Evolutionary conservation across 2,888 invertebrate species (phyloP), one percentile per base, ranked within the genome.

Genomic region (Dendrolimus houi): DNA sequence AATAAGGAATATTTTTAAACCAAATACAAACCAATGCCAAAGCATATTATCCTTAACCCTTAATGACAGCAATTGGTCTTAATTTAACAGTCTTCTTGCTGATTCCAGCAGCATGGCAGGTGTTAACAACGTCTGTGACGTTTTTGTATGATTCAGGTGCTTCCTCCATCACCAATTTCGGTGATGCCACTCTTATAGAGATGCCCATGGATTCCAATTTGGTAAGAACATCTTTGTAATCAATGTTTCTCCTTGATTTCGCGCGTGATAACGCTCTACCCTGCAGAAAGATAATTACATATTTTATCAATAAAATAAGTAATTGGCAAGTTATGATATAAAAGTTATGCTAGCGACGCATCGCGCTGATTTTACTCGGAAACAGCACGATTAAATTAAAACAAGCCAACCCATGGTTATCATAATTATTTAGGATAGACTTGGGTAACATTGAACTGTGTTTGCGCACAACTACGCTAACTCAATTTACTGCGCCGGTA

Each of bases 141-240:
- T 99, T 98, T 88, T 99, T 99, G 85, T 99, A 99, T 0, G 99
- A 99, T 77, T 99, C 98, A 0, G 99, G 99, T 7, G 99, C 98
- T 91, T 99, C 99, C 89, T 99, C 99, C 99, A 99, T 99, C 1
- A 99, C 99, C 60, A 99, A 89, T 86, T 99, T 99, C 0, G 99
- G 99, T 10, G 99, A 99, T 9, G 99, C 99, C 0, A 99, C 98
- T 75, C 99, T 92, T 65, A 99, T 99, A 2, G 98, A 96, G 70
- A 98, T 98, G 41, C 98, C 98, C 88, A 94, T 93, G 56, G 93
- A 90, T 64, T 97, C 94, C 61, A 99, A 85, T 77, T 96, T 96
- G 12, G 93, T 91, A 54, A 99, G 86, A 2, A 99, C 99, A 57
- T 96, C 95, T 69, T 95, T 94, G 80, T 99, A 99, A 79, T 98